phyloP scores from a whole-genome alignment of 2,113 vertebrate genomes.

The Coracopsis vasa region DNA sequence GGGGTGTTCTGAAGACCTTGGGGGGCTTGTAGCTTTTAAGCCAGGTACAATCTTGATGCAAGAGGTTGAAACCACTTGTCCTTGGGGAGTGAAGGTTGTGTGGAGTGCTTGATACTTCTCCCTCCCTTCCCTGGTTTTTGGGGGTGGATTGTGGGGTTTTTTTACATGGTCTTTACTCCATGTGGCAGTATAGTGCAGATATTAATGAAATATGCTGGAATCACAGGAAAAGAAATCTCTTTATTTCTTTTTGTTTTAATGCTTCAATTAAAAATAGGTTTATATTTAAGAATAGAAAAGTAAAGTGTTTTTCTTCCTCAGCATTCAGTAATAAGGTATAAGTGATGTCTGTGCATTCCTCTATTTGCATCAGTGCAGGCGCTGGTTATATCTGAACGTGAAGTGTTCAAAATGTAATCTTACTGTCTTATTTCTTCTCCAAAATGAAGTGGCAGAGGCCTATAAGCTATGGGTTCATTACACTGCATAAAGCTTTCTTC shows the following conservation, averaged over 20 bases:
- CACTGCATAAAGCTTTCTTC: not conserved
- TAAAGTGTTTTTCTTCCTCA: not conserved
- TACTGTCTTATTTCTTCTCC: not conserved
- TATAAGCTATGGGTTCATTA: not conserved
- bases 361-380: not conserved
- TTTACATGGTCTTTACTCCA: not conserved
- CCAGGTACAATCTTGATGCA: not conserved
- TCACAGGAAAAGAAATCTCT: not conserved
- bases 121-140: not conserved
- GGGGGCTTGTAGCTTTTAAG: not conserved
- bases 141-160: not conserved
- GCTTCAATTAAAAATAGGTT: not conserved
- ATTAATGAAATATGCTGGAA: not conserved
- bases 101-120: not conserved
- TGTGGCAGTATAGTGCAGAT: not conserved
- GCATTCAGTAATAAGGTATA: not conserved
- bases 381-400: rapidly evolving
- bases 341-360: not conserved
- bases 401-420: not conserved
- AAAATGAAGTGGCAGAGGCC: not conserved
- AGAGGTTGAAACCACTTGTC: rapidly evolving
- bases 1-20: not conserved
- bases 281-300: not conserved
- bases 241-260: not conserved
- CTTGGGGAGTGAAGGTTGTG: not conserved